Evolutionary conservation across 2,888 invertebrate genomes (phyloP), one percentile per base, ranked within the genome.

Genomic region (Entomobrya proxima): DNA sequence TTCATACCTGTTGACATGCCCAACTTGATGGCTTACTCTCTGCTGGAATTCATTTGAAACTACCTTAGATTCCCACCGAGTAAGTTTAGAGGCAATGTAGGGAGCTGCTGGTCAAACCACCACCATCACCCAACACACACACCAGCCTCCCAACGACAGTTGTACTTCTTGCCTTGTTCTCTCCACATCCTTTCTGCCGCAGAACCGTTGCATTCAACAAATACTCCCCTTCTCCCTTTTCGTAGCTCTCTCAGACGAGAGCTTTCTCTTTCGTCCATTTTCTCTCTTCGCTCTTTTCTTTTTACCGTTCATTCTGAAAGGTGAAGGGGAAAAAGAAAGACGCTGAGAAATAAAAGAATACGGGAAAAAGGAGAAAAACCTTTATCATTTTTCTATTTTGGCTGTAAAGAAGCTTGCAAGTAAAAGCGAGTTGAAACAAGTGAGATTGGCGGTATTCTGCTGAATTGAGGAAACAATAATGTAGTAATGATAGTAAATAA

Each of bases 1-100:
- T n/a, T n/a, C 78, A 76, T 87, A 87, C 82, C 86, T 86, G 86
- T 86, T 86, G 87, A 87, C 85, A 85, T 76, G 75, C 79, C 75
- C 82, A 72, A 77, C 85, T 87, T 85, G 86, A 80, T 82, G 85
- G 83, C 78, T 85, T 85, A 79, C 74, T 81, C 82, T 74, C 75
- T 75, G 40, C 27, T 83, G 79, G 82, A 84, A 85, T 85, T 80
- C 82, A 85, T 85, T 85, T 82, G 69, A 80, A 83, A 76, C 78
- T 40, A 81, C 81, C 81, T 85, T 77, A 86, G 80, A 69, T 81
- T 85, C 85, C 85, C 76, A 85, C 85, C 52, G 85, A 80, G 85
- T 44, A 47, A 78, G 79, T 75, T 47, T 18, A 79, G 77, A 78
- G 72, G 50, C 78, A 44, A 27, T 35, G 80, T 61, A 18, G 5